Evolutionary conservation across 30 jellyfish, hydroid and myxozoan species (phyloP), one percentile per base, ranked within the genome.

Genomic region (Cassiopea xamachana): DNA sequence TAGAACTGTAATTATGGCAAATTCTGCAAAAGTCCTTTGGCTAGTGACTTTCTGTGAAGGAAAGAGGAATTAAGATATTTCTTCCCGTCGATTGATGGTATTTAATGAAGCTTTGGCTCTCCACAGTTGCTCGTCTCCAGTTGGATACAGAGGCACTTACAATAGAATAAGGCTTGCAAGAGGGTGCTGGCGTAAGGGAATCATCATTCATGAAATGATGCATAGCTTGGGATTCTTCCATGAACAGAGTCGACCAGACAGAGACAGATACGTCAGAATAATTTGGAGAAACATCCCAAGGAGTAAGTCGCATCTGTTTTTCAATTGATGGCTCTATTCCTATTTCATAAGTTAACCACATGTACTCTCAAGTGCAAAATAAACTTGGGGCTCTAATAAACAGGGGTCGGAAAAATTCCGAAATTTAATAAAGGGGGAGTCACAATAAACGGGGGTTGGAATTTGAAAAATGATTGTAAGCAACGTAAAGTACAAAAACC

Each of bases 141-240:
- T 92, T 62, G 98, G 98, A 39, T 92, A 92, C 91, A 45, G 91
- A 18, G 86, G 93, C 43, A 48, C 83, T 1, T 75, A 47, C 49
- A 92, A 92, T 60, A 73, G 77, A 47, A 92, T 92, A 51, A 80
- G 75, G 14, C 96, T 92, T 13, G 95, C 91, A 10, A 10, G 81
- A 0, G 98, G 94, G 7, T 92, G 98, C 75, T 76, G 83, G 82
- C 75, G 44, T 67, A 77, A 87, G 59, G 96, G 96, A 1, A 92
- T 81, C n/a, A 83, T 88, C 72, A 81, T 92, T 68, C 98, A 92
- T 55, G 98, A 92, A 72, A 92, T 87, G 71, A 70, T 87, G 90
- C 98, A 92, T 92, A 84, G 93, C 80, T 87, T 92, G 58, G 98
- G 98, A n/a, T 92, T 92, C 88, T 74, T 77, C 61, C 98, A 92